A percentile compares a stretch with the other conserved stretches of the same genome.
Conservation (phyloP, 1,140 invertebrate species). For the Neocloeon triangulifer region DNA sequence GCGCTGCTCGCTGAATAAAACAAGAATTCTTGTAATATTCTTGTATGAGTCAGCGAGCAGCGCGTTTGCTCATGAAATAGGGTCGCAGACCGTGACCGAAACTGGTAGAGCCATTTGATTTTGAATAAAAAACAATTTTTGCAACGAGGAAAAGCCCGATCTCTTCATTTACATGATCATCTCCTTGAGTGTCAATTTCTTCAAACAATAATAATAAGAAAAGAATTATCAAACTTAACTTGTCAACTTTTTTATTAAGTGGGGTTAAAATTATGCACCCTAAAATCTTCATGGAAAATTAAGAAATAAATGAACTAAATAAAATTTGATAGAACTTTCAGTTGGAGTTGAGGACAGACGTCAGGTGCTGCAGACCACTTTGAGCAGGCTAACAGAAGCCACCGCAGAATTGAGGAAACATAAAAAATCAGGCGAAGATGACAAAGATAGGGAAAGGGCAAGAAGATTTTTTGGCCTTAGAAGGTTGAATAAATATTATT, state of each 20-base stretch:
- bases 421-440: constrained; percentile 17
- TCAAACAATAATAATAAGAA: constrained; percentile 10
- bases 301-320: neutral
- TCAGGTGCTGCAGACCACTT: constrained; percentile 16
- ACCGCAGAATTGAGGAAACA: constrained; percentile 25
- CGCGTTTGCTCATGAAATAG: too few species aligned
- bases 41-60: neutral
- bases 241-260: constrained; percentile 3
- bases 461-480: constrained; percentile 10
- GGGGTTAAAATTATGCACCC: constrained; percentile 8
- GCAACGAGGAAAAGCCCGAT: too few species aligned
- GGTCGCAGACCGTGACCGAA: too few species aligned
- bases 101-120: too few species aligned
- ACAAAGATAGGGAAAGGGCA: constrained; percentile 20
- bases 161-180: too few species aligned
- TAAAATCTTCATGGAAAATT: constrained; percentile 10
- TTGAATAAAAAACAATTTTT: too few species aligned
- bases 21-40: too few species aligned
- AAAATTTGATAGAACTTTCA: constrained; percentile 6
- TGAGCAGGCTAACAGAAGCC: constrained; percentile 21
- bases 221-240: neutral
- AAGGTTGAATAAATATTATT: constrained; percentile 8
- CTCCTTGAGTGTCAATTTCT: too few species aligned
- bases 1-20: too few species aligned
- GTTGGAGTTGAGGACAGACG: constrained; percentile 12